Conservation (phyloP, 1,140 invertebrate species). For the Oreohelix idahoensis region DNA sequence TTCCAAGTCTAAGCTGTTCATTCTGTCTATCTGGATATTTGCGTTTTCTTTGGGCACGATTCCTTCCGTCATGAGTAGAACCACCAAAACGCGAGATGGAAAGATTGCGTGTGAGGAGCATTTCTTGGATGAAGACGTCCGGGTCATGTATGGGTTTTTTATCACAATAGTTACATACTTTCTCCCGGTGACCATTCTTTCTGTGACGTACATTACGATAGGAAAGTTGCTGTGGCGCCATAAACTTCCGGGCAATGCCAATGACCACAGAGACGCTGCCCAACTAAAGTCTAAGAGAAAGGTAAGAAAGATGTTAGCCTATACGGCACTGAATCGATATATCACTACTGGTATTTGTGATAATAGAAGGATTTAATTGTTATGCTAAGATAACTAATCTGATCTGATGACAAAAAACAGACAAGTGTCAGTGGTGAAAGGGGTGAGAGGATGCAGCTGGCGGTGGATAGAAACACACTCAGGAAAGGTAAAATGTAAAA, state of each 20-base stretch:
- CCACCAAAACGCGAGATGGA: conserved; percentile 35
- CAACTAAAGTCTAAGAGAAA: conserved; percentile 75
- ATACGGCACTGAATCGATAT: too few relatives aligned
- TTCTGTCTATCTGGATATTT: conserved; percentile 74
- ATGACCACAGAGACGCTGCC: conserved; percentile 73
- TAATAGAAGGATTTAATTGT: too few relatives aligned
- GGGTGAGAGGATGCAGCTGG: too few relatives aligned
- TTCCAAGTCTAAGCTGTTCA: conserved; percentile 64
- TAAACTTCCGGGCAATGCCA: conserved; percentile 75
- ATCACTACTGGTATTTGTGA: too few relatives aligned
- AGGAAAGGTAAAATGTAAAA: too few relatives aligned
- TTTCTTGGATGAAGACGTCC: conserved; percentile 55
- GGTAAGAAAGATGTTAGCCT: conserved; percentile 70
- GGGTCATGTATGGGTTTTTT: conserved; percentile 73
- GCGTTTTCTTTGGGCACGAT: conserved; percentile 70
- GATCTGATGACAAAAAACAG: too few relatives aligned
- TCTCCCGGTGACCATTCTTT: conserved; percentile 74
- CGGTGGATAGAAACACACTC: too few relatives aligned
- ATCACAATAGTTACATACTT: conserved; percentile 75
- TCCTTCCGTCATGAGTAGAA: conserved; percentile 72
- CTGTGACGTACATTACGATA: conserved; percentile 74
- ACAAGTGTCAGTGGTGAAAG: too few relatives aligned
- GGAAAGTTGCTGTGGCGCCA: conserved; percentile 71
- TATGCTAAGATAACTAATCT: too few relatives aligned
- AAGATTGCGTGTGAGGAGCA: conserved; percentile 57